A percentile compares a stretch with the other conserved stretches of the same genome.
Conservation (phyloP, 2,888 invertebrate genomes). For the Druceiella hillmani region DNA sequence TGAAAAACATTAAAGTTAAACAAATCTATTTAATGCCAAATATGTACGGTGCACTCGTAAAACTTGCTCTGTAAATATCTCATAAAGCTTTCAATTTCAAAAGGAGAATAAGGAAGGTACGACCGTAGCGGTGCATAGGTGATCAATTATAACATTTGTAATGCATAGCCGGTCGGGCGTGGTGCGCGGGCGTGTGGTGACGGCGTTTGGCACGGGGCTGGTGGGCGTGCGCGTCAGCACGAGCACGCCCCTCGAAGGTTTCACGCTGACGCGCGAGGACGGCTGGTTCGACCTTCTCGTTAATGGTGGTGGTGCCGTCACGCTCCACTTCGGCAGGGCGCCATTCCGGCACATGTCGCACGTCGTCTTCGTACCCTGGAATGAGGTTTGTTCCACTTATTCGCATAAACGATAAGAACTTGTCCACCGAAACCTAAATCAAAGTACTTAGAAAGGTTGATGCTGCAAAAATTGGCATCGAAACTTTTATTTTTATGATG, state of each 20-base stretch:
- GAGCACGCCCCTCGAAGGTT: slow-evolving; percentile 90
- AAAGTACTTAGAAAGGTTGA: too few relatives aligned
- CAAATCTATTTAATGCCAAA: too few relatives aligned
- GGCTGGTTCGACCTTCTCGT: slow-evolving; percentile 98
- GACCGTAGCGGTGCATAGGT: too few relatives aligned
- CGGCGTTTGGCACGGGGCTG: slow-evolving; percentile 85
- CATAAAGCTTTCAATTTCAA: too few relatives aligned
- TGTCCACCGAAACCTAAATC: too few relatives aligned
- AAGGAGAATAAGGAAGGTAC: too few relatives aligned
- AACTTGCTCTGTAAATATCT: too few relatives aligned
- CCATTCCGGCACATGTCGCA: slow-evolving; percentile 85
- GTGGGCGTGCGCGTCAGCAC: slow-evolving; percentile 96
- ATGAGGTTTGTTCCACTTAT: slow-evolving; percentile 72
- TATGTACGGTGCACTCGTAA: too few relatives aligned
- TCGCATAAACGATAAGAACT: too few relatives aligned
- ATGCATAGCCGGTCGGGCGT: slow-evolving; percentile 88
- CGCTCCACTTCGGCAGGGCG: slow-evolving; percentile 87
- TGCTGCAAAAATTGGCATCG: too few relatives aligned
- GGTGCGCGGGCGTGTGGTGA: slow-evolving; percentile 90
- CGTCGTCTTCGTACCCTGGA: slow-evolving; percentile 94
- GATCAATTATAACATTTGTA: too few relatives aligned
- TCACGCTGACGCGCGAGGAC: slow-evolving; percentile 87
- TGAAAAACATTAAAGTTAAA: too few relatives aligned
- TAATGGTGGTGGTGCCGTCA: slow-evolving; percentile 98
- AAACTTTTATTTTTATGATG: background rate